A percentile compares a stretch with the other conserved stretches of the same genome.
Evolutionary conservation across 2,797 vertebrate species (phyloP).

Genomic region (Myiotriccus ornatus): DNA sequence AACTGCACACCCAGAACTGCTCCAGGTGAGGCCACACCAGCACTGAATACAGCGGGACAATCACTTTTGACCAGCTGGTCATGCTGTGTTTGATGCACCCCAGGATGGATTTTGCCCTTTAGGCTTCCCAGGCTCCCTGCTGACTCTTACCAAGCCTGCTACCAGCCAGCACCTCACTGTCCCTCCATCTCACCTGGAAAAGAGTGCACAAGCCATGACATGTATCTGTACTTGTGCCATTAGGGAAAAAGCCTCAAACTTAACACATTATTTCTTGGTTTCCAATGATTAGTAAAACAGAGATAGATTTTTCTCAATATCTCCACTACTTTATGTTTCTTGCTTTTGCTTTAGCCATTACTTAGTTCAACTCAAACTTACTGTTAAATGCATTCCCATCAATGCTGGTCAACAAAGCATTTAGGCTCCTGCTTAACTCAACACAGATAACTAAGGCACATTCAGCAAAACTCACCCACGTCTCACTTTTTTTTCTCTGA

Average conservation of each 20-base stretch:
- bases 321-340: background rate
- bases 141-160: accelerated
- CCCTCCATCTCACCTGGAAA: background rate
- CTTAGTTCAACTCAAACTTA: background rate
- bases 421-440: background rate
- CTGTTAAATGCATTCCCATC: background rate
- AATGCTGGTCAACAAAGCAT: constrained; percentile 13
- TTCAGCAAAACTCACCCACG: background rate
- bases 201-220: background rate
- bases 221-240: background rate
- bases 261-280: background rate
- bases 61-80: background rate
- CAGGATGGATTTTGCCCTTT: background rate
- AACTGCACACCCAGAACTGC: background rate
- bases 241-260: background rate
- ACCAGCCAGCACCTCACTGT: background rate
- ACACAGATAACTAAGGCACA: background rate
- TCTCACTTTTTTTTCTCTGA: background rate
- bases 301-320: background rate
- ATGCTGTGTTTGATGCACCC: background rate
- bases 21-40: background rate
- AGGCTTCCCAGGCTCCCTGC: background rate
- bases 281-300: background rate
- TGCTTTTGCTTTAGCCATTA: background rate
- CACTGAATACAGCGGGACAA: accelerated